Conservation (phyloP, 2,888 invertebrate genomes). For the Cybosia mesomella region DNA sequence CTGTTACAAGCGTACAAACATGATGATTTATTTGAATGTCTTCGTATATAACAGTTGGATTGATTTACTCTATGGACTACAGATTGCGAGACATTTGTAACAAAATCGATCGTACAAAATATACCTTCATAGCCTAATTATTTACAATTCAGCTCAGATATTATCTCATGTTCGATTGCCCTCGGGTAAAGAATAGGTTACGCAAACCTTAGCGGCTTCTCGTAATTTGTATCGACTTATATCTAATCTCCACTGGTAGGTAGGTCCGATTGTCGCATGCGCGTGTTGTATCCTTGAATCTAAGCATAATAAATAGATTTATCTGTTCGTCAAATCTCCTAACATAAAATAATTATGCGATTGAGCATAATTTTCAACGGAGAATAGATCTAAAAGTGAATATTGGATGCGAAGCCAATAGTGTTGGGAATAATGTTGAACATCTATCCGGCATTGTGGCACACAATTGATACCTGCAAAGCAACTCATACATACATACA, state of each 20-base stretch:
- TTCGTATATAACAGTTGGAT: too few relatives aligned
- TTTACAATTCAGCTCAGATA: not conserved
- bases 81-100: not conserved
- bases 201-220: not conserved
- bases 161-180: not conserved
- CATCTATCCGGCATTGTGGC: not conserved
- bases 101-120: not conserved
- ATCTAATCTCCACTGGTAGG: not conserved
- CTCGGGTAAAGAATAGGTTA: not conserved
- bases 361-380: too few relatives aligned
- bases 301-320: not conserved
- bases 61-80: not conserved
- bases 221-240: not conserved
- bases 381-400: not conserved
- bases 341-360: too few relatives aligned
- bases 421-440: not conserved
- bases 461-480: not conserved
- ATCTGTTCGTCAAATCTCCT: too few relatives aligned
- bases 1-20: too few relatives aligned
- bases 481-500: not conserved
- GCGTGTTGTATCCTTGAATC: not conserved
- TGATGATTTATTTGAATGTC: too few relatives aligned
- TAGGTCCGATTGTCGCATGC: not conserved
- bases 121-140: not conserved
- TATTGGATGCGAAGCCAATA: not conserved